Percentiles rank a stretch among this genome's conserved stretches.
Conservation (phyloP, 2,113 vertebrate species). For the Gobiocypris rarus region DNA sequence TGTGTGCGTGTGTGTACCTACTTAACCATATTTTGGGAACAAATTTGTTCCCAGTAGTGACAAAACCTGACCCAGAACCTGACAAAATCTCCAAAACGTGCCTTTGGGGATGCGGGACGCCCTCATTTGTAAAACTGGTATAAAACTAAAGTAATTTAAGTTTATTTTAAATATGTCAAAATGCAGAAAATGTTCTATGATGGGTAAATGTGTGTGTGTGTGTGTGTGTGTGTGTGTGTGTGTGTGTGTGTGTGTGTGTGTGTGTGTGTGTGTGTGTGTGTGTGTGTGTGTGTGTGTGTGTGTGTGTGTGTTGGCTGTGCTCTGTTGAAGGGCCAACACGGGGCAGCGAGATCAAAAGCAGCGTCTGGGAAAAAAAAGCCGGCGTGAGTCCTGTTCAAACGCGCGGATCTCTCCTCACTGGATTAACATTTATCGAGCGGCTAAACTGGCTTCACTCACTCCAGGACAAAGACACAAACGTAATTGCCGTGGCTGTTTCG, state of each 20-base stretch:
- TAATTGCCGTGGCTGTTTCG: slow-evolving; percentile 96
- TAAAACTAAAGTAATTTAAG: too few relatives aligned
- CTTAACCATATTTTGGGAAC: too few relatives aligned
- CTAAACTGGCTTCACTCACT: slow-evolving; percentile 90
- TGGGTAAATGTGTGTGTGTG: too few relatives aligned
- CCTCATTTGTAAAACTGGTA: too few relatives aligned
- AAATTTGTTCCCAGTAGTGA: too few relatives aligned
- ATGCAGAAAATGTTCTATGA: too few relatives aligned
- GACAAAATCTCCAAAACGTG: too few relatives aligned
- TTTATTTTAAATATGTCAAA: too few relatives aligned
- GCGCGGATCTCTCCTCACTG: slow-evolving; percentile 93
- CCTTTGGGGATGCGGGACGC: too few relatives aligned
- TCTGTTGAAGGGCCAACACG: slow-evolving; percentile 84
- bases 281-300: neutral
- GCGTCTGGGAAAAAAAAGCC: slow-evolving; percentile 80
- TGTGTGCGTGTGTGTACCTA: too few relatives aligned
- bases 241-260: slow-evolving; percentile 29
- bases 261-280: too few relatives aligned
- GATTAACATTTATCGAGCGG: slow-evolving; percentile 99
- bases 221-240: neutral
- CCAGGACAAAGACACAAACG: slow-evolving; percentile 93
- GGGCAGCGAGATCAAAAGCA: slow-evolving; percentile 85
- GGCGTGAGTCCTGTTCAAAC: slow-evolving; percentile 95
- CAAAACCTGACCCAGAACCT: too few relatives aligned
- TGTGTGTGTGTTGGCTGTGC: slow-evolving; percentile 60